phyloP scores from a whole-genome alignment of 2,888 invertebrate species.

The Lutraria lutraria region DNA sequence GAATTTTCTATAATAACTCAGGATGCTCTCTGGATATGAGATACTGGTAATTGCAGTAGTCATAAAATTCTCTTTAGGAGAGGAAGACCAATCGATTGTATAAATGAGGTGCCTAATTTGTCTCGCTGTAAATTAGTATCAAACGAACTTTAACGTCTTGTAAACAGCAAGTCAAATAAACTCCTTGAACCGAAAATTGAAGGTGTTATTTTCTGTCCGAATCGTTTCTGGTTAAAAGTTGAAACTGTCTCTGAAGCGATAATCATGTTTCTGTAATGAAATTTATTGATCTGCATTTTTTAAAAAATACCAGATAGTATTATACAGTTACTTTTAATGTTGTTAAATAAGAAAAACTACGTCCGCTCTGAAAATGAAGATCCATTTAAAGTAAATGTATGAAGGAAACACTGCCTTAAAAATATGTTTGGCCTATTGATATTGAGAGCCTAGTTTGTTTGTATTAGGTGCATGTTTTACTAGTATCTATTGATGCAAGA shows the following conservation, averaged over 20 bases:
- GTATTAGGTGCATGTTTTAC: no score
- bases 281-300: neutral
- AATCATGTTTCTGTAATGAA: neutral
- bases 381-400: no score
- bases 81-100: conserved; percentile 23
- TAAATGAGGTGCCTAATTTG: conserved; percentile 30
- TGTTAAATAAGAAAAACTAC: no score
- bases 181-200: neutral
- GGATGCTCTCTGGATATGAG: neutral
- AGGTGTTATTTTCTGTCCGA: conserved; percentile 7
- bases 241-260: neutral
- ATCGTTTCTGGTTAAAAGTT: neutral
- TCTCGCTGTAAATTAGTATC: conserved; percentile 20
- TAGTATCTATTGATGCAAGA: no score
- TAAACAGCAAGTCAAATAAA: conserved; percentile 11
- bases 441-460: no score
- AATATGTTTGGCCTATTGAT: no score
- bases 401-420: no score
- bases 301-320: no score
- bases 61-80: conserved; percentile 24
- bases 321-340: no score
- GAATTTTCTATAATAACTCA: conserved; percentile 3
- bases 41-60: conserved; percentile 13
- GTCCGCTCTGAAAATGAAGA: no score
- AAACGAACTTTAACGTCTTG: neutral